Base-by-base conservation (phyloP, 1,140 invertebrate species). In the Sinonovacula constricta region DNA sequence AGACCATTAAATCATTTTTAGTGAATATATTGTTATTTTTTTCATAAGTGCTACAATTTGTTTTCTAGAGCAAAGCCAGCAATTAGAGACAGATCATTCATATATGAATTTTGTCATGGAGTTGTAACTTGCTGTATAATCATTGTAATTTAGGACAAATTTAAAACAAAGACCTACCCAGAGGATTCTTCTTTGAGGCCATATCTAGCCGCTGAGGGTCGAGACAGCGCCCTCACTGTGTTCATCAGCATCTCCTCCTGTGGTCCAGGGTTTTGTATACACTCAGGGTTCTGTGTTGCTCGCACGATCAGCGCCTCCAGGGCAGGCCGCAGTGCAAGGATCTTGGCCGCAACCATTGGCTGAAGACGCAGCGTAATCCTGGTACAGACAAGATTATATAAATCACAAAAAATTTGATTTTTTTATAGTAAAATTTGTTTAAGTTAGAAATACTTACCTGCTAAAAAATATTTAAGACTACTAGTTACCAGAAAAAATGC, bases 311-410 rank as follows among this genome's bases (percentile, higher is more conserved):
- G 91, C 79, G 94, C 92, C 91, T 99, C 98, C 2, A 99, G 88
- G 0, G 95, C 95, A 0, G 97, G 97, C 75, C 97, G 93, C 0
- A 99, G 90, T 5, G 96, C 95, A 0, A 97, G 93, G 70, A 99
- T 94, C 3, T 94, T 93, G 0, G 96, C 95, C 0, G 97, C 98
- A 12, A 88, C 93, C 87, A 93, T 83, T 0, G 95, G 93, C 81
- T 95, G 92, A 93, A 99, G 97, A 10, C 95, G 93, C 30, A 99
- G 93, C 90, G 97, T 98, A 26, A 99, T 94, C 97, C 93, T 94
- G 79, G 22, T 83, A 53, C 36, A 67, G 15, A 57, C 7, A 57
- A 68, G 15, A n/a, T n/a, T n/a, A n/a, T n/a, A n/a, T n/a, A n/a
- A n/a, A n/a, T n/a, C 22, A 24, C 22, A 56, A 22, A 18, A 22